These are phyloP conservation scores for Mus spicilegus DNA, from an alignment of 2,113 vertebrate species.

Conservation along the genomic window DNA sequence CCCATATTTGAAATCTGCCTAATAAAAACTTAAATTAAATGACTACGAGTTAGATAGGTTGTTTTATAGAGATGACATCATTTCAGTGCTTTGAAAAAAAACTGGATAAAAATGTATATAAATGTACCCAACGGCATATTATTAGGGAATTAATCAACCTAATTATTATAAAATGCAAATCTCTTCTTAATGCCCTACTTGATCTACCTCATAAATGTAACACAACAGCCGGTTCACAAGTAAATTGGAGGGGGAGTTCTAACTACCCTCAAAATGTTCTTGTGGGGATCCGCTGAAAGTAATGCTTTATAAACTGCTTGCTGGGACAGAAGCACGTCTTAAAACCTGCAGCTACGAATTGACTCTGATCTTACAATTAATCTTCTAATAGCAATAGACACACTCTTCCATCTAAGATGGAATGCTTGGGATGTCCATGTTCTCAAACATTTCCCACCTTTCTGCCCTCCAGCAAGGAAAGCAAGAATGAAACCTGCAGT, in stretches of 20 bases:
- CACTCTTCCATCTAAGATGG: background rate
- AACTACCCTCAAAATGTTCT: background rate
- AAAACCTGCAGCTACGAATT: background rate
- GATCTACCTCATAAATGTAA: conserved; percentile 45
- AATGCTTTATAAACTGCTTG: background rate
- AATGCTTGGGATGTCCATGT: background rate
- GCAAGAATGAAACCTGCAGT: background rate
- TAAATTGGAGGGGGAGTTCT: background rate
- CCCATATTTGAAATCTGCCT: conserved; percentile 5
- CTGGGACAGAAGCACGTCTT: background rate
- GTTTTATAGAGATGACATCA: conserved; percentile 10
- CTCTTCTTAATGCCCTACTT: background rate
- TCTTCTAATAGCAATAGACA: background rate
- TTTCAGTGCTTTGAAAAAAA: conserved; percentile 51
- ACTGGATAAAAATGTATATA: conserved; percentile 36
- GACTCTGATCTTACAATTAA: background rate
- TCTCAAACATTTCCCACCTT: conserved; percentile 10
- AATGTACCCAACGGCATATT: background rate
- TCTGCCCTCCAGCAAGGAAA: background rate
- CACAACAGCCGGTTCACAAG: conserved; percentile 25
- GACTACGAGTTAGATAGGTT: conserved; percentile 4
- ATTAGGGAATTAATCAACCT: conserved; percentile 45
- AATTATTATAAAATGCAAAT: conserved; percentile 55
- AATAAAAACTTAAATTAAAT: conserved; percentile 40
- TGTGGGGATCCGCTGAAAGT: background rate